Evolutionary conservation across 2,797 vertebrate genomes (phyloP), one percentile per base, ranked within the genome.

Genomic region (Tauraco hartlaubi): DNA sequence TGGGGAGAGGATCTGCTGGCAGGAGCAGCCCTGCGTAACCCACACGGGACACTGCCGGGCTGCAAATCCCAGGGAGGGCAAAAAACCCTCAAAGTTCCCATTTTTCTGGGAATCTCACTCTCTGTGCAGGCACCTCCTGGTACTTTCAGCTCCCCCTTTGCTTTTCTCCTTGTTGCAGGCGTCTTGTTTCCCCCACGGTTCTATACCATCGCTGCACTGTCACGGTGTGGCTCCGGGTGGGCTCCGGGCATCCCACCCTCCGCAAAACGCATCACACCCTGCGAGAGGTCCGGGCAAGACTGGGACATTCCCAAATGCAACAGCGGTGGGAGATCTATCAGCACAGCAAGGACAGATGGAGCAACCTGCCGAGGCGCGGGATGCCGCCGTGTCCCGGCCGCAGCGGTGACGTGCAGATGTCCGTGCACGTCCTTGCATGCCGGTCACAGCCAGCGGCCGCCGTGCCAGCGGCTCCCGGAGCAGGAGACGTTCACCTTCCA

Each of bases 261-360:
- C 31, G 46, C 59, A 26, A 59, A 63, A 46, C 2, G 63, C 68
- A 23, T 3, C 23, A 1, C 0, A 2, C 26, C 1, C 4, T 4
- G 39, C 22, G 2, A 43, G 33, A 39, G 51, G 25, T 61, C 46
- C 15, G 0, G 1, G 31, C 31, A 7, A 31, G 33, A 16, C 43
- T 0, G 9, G 16, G 52, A 11, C 1, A 20, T 15, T 25, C 61
- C 23, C 22, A 37, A 3, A 49, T 7, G 0, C 2, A 3, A 16
- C 48, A 26, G 79, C 1, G 0, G 1, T 1, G 31, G 49, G 59
- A 55, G 26, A 6, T 6, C 0, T 0, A 11, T 6, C 63, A 19
- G 67, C 75, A 13, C 15, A 7, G 46, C 28, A 15, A 52, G 56
- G 48, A 37, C 1, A 15, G 43, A 5, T 1, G 21, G 63, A 7